Conservation (phyloP, 2,888 invertebrate species). For the Heliconius charithonia region DNA sequence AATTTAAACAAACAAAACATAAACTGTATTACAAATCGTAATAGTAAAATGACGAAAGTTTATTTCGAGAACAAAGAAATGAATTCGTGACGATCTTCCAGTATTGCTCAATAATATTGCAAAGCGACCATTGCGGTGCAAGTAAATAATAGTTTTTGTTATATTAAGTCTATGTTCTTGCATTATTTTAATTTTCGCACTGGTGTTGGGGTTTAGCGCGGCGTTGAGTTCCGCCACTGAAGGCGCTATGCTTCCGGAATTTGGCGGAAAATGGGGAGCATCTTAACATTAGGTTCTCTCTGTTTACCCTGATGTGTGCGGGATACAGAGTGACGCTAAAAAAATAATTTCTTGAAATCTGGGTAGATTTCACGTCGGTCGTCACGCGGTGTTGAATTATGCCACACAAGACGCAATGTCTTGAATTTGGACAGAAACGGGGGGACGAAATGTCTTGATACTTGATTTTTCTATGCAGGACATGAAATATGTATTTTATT, state of each 20-base stretch:
- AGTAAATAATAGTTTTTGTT: conserved; percentile 3
- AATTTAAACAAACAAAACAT: not conserved
- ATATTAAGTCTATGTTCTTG: not conserved
- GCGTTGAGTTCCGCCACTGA: too few relatives aligned
- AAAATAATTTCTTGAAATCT: too few relatives aligned
- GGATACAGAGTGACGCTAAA: too few relatives aligned
- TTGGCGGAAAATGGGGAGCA: too few relatives aligned
- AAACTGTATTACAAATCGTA: conserved; percentile 15
- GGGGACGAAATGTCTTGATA: too few relatives aligned
- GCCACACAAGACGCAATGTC: not conserved
- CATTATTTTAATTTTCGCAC: not conserved
- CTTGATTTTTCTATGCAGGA: too few relatives aligned
- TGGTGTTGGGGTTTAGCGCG: too few relatives aligned
- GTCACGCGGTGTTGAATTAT: not conserved
- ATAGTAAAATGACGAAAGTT: conserved; percentile 33
- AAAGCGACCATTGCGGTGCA: not conserved
- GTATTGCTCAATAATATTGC: conserved; percentile 28
- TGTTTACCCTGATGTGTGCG: too few relatives aligned
- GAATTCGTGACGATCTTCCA: conserved; percentile 36
- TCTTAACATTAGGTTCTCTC: too few relatives aligned
- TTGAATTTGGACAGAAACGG: not conserved
- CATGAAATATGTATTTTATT: too few relatives aligned
- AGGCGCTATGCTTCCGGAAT: too few relatives aligned
- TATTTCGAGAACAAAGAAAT: conserved; percentile 35
- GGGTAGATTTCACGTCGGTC: too few relatives aligned